These are phyloP conservation scores for Drosophila algonquin DNA, from an alignment of 2,888 invertebrate species.

Conservation along the genomic window DNA sequence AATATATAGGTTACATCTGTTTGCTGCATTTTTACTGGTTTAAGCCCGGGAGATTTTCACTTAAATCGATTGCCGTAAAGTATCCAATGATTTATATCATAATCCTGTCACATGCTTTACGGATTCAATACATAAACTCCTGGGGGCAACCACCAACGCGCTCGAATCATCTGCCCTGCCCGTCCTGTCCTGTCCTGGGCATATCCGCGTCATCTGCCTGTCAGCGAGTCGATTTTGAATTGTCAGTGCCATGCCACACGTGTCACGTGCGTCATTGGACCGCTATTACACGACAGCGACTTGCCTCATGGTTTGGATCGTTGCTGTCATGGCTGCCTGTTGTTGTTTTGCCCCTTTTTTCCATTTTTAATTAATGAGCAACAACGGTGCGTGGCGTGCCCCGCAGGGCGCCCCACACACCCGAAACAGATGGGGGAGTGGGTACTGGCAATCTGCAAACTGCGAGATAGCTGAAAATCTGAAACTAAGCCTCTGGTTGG, in stretches of 20 bases:
- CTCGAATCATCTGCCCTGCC: slow-evolving; percentile 13
- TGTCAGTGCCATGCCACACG: slow-evolving; percentile 62
- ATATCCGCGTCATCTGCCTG: slow-evolving; percentile 45
- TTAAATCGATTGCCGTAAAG: slow-evolving; percentile 57
- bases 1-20: neutral
- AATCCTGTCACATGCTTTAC: slow-evolving; percentile 75
- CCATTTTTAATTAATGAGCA: slow-evolving; percentile 74
- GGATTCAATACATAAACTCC: slow-evolving; percentile 73
- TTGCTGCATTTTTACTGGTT: neutral
- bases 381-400: slow-evolving; percentile 39
- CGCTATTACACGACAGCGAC: slow-evolving; percentile 56
- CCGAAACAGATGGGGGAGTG: slow-evolving; percentile 9
- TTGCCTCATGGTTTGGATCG: slow-evolving; percentile 26
- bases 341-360: slow-evolving; percentile 16
- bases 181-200: slow-evolving; percentile 4
- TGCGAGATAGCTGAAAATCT: slow-evolving; percentile 39
- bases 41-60: neutral
- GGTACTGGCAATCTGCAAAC: slow-evolving; percentile 2
- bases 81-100: slow-evolving; percentile 75
- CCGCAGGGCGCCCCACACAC: slow-evolving; percentile 37
- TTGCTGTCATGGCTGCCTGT: slow-evolving; percentile 15
- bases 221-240: slow-evolving; percentile 49
- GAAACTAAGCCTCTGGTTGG: slow-evolving; percentile 47
- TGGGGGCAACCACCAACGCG: slow-evolving; percentile 33
- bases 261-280: slow-evolving; percentile 60